Evolutionary conservation across 2,888 invertebrate species (phyloP).

Genomic region (Phalangium opilio): DNA sequence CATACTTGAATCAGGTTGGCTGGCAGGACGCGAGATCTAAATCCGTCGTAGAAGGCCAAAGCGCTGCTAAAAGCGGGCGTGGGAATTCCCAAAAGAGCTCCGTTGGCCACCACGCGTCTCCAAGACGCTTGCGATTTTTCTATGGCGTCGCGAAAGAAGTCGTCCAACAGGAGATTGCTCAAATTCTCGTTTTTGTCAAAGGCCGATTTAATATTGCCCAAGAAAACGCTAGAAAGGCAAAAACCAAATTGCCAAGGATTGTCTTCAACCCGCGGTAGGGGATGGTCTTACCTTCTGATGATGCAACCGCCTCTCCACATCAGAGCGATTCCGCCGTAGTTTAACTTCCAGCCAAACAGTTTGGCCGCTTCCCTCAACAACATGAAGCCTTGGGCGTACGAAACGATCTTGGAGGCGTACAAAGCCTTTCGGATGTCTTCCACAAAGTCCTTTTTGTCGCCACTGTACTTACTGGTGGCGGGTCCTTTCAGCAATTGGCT

Average conservation of each 20-base stretch:
- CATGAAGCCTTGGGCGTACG: constrained; percentile 98
- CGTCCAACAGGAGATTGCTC: constrained; percentile 72
- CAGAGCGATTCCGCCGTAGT: constrained; percentile 92
- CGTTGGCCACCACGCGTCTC: constrained; percentile 58
- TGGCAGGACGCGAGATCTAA: constrained; percentile 66
- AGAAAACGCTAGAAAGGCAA: constrained; percentile 68
- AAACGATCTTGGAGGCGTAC: constrained; percentile 94
- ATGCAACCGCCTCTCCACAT: constrained; percentile 99
- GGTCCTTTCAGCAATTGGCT: constrained; percentile 60
- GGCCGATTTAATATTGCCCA: constrained; percentile 82
- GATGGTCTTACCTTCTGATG: constrained; percentile 75
- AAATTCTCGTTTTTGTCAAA: constrained; percentile 76
- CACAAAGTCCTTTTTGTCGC: constrained; percentile 62
- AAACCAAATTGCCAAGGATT: no score
- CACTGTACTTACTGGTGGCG: constrained; percentile 41
- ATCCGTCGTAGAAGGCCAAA: constrained; percentile 93
- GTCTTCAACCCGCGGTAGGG: no score
- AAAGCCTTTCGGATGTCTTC: constrained; percentile 72
- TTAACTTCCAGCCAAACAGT: constrained; percentile 81
- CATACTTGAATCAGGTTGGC: constrained; percentile 82
- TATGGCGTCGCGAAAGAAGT: constrained; percentile 79
- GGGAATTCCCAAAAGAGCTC: constrained; percentile 63
- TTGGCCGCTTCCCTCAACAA: constrained; percentile 78
- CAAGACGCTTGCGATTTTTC: constrained; percentile 62
- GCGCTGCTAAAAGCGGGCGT: constrained; percentile 86